Evolutionary conservation across 2,797 vertebrate genomes (phyloP).

Genomic region (Diglossa cyanea): DNA sequence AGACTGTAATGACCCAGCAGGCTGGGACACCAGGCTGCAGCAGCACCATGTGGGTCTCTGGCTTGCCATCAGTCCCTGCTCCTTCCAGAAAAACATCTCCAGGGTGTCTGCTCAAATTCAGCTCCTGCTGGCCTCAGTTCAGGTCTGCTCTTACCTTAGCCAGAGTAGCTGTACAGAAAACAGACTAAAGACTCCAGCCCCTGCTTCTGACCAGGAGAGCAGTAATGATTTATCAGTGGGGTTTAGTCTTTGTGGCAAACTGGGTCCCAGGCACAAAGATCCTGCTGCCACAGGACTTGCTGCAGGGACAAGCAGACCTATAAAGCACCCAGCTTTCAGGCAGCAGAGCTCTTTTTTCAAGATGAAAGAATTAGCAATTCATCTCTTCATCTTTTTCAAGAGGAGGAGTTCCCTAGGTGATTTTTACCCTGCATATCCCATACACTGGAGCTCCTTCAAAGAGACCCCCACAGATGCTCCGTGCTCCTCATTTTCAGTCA

Average conservation of each 20-base stretch:
- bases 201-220: neutral
- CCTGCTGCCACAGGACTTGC: neutral
- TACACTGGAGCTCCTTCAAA: neutral
- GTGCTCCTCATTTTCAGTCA: neutral
- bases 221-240: neutral
- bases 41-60: rapidly evolving
- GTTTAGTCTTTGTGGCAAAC: neutral
- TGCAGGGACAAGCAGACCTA: neutral
- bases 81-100: neutral
- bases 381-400: neutral
- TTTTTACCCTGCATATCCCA: neutral
- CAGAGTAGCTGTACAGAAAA: neutral
- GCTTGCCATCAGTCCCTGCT: neutral
- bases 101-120: neutral
- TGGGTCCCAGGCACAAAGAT: neutral
- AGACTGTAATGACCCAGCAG: neutral
- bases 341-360: neutral
- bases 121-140: neutral
- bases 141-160: neutral
- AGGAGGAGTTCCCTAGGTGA: neutral
- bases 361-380: neutral
- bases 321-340: neutral
- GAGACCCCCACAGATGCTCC: neutral
- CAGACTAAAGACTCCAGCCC: neutral
- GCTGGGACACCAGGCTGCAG: neutral